A percentile compares a stretch with the other conserved stretches of the same genome.
Conservation (phyloP, 2,797 vertebrate genomes). For the Coranthus polyacanthus region DNA sequence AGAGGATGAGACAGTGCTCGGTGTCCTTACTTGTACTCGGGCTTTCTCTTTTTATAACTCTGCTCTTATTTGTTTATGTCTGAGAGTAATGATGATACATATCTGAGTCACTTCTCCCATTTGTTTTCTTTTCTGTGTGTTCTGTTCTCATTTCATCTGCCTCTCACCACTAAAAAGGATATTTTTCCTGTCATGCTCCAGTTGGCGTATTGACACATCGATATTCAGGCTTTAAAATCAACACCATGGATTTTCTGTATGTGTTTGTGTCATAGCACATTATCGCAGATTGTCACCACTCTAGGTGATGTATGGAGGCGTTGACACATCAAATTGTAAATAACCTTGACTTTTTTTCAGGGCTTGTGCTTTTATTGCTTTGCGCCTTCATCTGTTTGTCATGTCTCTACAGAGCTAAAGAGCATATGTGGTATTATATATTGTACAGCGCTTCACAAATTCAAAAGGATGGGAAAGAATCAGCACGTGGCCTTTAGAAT, state of each 20-base stretch:
- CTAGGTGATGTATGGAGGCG: slow-evolving; percentile 15
- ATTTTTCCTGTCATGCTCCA: slow-evolving; percentile 49
- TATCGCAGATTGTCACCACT: slow-evolving; percentile 37
- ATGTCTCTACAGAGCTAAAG: slow-evolving; percentile 3
- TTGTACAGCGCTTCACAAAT: not conserved
- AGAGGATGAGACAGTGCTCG: not conserved
- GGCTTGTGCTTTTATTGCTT: slow-evolving; percentile 49
- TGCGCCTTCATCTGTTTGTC: slow-evolving; percentile 38
- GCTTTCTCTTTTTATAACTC: not conserved
- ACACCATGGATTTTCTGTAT: slow-evolving; percentile 56
- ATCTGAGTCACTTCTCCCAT: not conserved
- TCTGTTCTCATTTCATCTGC: not conserved
- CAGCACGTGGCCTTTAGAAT: slow-evolving; percentile 2
- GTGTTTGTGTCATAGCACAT: slow-evolving; percentile 45
- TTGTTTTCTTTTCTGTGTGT: not conserved
- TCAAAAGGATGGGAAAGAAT: not conserved
- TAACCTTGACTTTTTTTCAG: slow-evolving; percentile 52
- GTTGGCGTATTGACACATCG: slow-evolving; percentile 55
- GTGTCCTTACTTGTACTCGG: not conserved
- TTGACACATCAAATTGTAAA: slow-evolving; percentile 5
- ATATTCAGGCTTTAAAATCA: slow-evolving; percentile 50
- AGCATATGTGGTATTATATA: not conserved
- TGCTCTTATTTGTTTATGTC: slow-evolving; percentile 1
- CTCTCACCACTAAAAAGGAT: slow-evolving; percentile 1
- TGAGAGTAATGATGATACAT: not conserved